phyloP scores from a whole-genome alignment of 2,113 vertebrate species.

The Daubentonia madagascariensis region DNA sequence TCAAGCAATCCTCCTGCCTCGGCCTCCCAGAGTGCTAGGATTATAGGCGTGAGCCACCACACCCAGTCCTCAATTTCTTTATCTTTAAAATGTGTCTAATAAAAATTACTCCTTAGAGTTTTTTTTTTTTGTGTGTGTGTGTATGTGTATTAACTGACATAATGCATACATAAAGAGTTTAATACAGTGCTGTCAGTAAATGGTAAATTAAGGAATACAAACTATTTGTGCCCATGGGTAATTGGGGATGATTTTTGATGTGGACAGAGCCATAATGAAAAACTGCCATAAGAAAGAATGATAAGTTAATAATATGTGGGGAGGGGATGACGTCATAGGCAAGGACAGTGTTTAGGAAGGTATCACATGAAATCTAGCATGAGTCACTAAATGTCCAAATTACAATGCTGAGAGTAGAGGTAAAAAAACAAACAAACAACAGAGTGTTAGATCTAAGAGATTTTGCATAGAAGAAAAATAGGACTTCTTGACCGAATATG shows the following conservation, averaged over 20 bases:
- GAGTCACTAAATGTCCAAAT: not conserved
- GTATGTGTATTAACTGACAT: not conserved
- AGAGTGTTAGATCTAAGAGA: not conserved
- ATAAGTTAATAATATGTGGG: not conserved
- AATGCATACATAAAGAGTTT: not conserved
- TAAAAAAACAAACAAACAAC: not conserved
- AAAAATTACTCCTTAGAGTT: not conserved
- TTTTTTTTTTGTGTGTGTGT: not conserved
- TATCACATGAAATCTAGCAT: not conserved
- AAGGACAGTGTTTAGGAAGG: not conserved
- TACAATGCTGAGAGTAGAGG: not conserved
- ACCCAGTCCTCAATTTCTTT: not conserved
- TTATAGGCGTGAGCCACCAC: too few species aligned
- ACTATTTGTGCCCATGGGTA: not conserved
- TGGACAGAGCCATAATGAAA: not conserved
- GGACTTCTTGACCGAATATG: not conserved
- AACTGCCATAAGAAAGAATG: not conserved
- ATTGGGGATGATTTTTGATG: not conserved
- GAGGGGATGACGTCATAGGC: not conserved
- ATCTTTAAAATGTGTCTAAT: not conserved
- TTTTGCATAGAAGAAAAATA: not conserved
- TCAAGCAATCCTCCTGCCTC: too few species aligned
- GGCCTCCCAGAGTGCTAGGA: too few species aligned
- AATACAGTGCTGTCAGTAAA: not conserved
- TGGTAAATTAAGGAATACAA: not conserved